These are phyloP conservation scores for Reticulitermes lucifugus DNA, from an alignment of 2,888 invertebrate species.

Conservation along the genomic window DNA sequence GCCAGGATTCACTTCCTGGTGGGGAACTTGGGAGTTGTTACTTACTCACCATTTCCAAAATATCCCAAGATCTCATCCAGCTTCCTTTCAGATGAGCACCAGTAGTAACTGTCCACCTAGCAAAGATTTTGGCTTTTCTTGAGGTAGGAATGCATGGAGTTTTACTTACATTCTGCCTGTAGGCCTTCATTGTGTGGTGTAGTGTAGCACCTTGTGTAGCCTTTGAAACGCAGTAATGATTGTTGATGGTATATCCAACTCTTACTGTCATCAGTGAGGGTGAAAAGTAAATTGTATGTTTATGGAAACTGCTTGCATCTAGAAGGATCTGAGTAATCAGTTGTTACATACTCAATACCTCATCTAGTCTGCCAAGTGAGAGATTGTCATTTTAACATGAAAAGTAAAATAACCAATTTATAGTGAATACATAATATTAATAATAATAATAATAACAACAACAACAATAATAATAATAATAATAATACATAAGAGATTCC, in stretches of 20 bases:
- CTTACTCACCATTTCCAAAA: no score
- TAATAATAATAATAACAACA: constrained; percentile 3
- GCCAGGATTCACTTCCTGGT: no score
- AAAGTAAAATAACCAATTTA: constrained; percentile 26
- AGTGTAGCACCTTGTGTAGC: no score
- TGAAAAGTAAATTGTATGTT: constrained; percentile 2
- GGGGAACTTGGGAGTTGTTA: no score
- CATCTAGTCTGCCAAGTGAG: constrained; percentile 44
- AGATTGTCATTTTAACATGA: constrained; percentile 36
- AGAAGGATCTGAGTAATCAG: background rate
- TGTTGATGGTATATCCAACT: background rate
- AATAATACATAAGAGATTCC: constrained; percentile 22
- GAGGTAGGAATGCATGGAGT: no score
- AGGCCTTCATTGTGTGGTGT: no score
- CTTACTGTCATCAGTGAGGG: background rate
- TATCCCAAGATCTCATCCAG: no score
- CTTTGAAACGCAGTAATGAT: no score
- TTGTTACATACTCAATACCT: constrained; percentile 46
- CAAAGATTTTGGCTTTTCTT: no score
- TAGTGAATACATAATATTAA: constrained; percentile 16
- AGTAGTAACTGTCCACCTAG: no score
- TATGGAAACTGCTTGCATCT: constrained; percentile 23
- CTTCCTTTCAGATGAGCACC: no score
- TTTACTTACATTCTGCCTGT: no score
- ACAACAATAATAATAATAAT: constrained; percentile 9